Base-by-base conservation (phyloP, 2,797 vertebrate species). In the Podarcis lilfordi region DNA sequence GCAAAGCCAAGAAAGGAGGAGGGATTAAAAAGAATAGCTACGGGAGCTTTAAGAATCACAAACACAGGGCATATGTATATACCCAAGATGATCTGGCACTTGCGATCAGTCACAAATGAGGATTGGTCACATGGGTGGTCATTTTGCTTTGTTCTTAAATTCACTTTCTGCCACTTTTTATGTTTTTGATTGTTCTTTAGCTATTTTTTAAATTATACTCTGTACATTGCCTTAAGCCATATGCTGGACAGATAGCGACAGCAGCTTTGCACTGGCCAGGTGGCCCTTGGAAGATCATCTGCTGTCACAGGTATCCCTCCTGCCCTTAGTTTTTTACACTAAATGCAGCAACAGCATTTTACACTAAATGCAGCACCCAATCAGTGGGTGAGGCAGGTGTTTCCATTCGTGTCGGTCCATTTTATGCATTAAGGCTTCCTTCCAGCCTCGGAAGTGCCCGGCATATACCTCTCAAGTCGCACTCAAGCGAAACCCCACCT, bases 361-460 rank as follows among this genome's bases (percentile, higher is more conserved):
- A 69, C 76, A 79, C 68, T 77, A 45, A 43, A 43, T 43, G 45
- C 45, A 50, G 45, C 45, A 50, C 40, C 32, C 32, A 32, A 40
- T 68, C 75, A 81, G 68, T 37, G 19, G 61, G 76, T 68, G 59
- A 85, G 78, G 88, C 71, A 85, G 69, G 40, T 75, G 83, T 75
- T 85, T 85, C 79, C 69, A 45, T 75, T 87, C 29, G 37, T 8
- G 37, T 25, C 32, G 43, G 19, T 45, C 27, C 69, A 75, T 82
- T 64, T 27, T 8, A 45, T 72, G 55, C 55, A 82, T 45, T 66
- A 74, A 32, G 71, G 19, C 45, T 80, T 32, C 37, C 55, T 66
- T 79, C 84, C 74, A 77, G 27, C 2, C 27, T 76, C 71, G 40
- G 69, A 75, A 37, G 32, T n/a, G 64, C 61, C 78, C 29, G 21